phyloP scores from a whole-genome alignment of 2,888 invertebrate species.

The Globia sparganii region DNA sequence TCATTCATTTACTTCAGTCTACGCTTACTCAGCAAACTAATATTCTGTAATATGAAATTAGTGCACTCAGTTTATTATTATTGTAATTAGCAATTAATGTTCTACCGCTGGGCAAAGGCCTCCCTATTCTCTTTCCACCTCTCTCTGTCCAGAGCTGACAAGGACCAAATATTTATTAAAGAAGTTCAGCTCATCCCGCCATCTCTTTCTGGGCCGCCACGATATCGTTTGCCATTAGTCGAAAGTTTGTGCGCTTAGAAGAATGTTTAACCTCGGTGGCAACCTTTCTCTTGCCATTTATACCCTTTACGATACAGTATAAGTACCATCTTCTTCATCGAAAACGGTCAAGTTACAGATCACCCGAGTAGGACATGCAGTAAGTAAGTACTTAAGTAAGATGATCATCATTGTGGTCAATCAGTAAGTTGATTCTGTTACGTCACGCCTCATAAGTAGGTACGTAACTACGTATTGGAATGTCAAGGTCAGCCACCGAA shows the following conservation, averaged over 20 bases:
- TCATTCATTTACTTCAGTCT: not conserved
- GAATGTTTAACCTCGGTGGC: not conserved
- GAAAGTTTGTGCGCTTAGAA: not conserved
- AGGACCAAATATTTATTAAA: not conserved
- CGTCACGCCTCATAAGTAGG: conserved; percentile 21
- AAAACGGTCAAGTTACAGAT: not conserved
- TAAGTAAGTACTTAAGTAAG: not conserved
- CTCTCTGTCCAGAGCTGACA: not conserved
- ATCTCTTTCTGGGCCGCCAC: too few species aligned
- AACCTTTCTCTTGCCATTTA: not conserved
- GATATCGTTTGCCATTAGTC: too few species aligned
- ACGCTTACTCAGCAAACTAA: not conserved
- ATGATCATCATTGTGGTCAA: conserved; percentile 27
- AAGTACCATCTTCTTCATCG: not conserved
- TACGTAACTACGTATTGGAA: conserved; percentile 30
- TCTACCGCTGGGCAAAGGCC: not conserved
- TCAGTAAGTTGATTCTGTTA: conserved; percentile 23
- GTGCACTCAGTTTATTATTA: too few species aligned
- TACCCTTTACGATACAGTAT: not conserved
- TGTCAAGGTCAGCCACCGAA: conserved; percentile 51
- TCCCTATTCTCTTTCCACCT: not conserved
- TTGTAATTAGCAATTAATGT: too few species aligned
- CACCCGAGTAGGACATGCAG: conserved; percentile 6
- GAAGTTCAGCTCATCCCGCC: not conserved
- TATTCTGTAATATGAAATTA: not conserved